Percentiles rank a stretch among this genome's conserved stretches.
These are phyloP conservation scores for Platalea minor DNA, from an alignment of 2,797 vertebrate genomes.

Conservation along the genomic window DNA sequence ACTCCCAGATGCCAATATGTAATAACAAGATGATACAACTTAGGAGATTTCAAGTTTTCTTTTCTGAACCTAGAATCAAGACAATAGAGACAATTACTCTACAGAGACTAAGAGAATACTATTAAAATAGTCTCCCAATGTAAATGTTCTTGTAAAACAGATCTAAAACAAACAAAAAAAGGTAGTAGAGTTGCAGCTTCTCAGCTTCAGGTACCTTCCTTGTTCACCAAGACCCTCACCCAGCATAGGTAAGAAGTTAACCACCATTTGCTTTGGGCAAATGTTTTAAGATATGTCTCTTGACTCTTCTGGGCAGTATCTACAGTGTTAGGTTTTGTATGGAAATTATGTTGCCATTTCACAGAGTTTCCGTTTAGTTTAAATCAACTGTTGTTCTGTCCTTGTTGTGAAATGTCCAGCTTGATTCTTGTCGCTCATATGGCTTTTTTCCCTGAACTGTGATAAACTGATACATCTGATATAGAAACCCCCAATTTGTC, in stretches of 20 bases:
- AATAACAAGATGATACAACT: background rate
- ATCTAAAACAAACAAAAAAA: background rate
- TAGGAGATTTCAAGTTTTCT: background rate
- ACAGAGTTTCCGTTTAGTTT: background rate
- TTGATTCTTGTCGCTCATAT: background rate
- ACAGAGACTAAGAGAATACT: background rate
- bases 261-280: background rate
- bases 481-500: background rate
- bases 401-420: background rate
- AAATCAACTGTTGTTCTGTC: background rate
- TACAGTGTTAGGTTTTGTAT: background rate
- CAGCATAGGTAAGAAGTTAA: background rate
- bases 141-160: background rate
- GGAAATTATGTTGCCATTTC: background rate
- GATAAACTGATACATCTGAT: background rate
- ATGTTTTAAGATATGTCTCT: background rate
- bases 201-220: background rate
- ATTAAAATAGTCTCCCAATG: background rate
- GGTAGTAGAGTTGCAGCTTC: background rate
- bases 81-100: background rate
- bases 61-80: background rate
- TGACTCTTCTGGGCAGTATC: background rate
- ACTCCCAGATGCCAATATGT: background rate
- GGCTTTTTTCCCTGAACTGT: background rate
- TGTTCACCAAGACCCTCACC: background rate